These are phyloP conservation scores for Caenorhabditis uteleia DNA, from an alignment of 2,888 invertebrate genomes.

Conservation along the genomic window DNA sequence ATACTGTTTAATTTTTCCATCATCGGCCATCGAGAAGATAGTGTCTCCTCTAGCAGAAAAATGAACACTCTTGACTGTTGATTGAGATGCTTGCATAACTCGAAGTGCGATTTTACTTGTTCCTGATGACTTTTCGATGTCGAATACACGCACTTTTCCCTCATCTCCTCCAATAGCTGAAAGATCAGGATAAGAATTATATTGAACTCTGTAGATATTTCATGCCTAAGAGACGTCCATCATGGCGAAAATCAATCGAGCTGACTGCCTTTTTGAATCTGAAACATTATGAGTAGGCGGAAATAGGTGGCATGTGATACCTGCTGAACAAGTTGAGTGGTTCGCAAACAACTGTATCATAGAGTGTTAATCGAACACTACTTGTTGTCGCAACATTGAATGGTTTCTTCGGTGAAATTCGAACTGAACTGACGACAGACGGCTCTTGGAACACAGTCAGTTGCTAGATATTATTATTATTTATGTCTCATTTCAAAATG, in stretches of 20 bases:
- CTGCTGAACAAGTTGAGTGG: slow-evolving; percentile 60
- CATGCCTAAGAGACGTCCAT: slow-evolving; percentile 70
- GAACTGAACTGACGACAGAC: slow-evolving; percentile 87
- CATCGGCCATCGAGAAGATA: slow-evolving; percentile 61
- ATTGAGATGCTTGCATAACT: slow-evolving; percentile 39
- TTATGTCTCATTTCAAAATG: neutral
- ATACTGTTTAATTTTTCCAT: slow-evolving; percentile 61
- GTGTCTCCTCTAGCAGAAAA: slow-evolving; percentile 41
- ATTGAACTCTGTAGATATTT: neutral
- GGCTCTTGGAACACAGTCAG: slow-evolving; percentile 79
- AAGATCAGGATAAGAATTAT: slow-evolving; percentile 2
- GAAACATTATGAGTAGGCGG: neutral
- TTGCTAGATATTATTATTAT: slow-evolving; percentile 46
- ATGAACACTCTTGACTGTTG: slow-evolving; percentile 30
- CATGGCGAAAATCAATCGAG: slow-evolving; percentile 71
- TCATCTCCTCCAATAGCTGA: slow-evolving; percentile 86
- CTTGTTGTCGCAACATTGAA: slow-evolving; percentile 90
- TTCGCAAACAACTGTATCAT: slow-evolving; percentile 57
- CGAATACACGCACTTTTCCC: slow-evolving; percentile 84
- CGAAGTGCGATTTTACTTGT: slow-evolving; percentile 73
- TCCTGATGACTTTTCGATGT: slow-evolving; percentile 75
- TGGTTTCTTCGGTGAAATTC: slow-evolving; percentile 87
- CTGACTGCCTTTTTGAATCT: slow-evolving; percentile 71
- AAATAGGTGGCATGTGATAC: no score
- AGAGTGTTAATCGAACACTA: slow-evolving; percentile 73